A percentile compares a stretch with the other conserved stretches of the same genome.
Evolutionary conservation across 2,797 vertebrate genomes (phyloP).

Genomic region (Sebastes vulpes): DNA sequence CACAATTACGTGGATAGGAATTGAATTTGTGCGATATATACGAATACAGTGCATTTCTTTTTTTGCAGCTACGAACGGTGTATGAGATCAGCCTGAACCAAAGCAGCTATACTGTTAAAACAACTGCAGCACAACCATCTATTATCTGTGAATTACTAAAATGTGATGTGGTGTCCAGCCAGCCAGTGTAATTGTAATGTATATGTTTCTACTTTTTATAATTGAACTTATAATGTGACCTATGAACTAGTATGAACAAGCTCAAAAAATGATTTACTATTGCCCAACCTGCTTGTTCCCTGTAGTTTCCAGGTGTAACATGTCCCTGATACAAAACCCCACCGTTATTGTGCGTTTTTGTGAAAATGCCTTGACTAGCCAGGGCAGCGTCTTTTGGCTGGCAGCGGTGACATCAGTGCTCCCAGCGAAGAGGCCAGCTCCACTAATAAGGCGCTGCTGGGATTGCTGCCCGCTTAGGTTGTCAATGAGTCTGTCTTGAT

Average conservation of each 20-base stretch:
- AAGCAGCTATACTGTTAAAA: neutral
- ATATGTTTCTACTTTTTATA: neutral
- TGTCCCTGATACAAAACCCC: neutral
- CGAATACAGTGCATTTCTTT: too few species aligned
- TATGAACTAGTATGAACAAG: neutral
- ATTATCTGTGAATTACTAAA: neutral
- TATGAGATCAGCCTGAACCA: neutral
- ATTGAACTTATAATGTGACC: neutral
- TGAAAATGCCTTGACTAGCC: neutral
- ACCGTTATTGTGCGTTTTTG: neutral
- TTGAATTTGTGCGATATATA: too few species aligned
- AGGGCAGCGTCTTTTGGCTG: constrained; percentile 32
- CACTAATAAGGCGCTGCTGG: constrained; percentile 81
- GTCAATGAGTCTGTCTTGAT: constrained; percentile 87
- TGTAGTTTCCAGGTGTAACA: neutral
- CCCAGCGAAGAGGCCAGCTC: constrained; percentile 59
- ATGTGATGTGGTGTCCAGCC: neutral
- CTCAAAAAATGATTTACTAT: neutral
- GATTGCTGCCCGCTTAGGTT: constrained; percentile 78
- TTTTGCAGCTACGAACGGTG: too few species aligned
- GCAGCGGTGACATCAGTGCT: constrained; percentile 58
- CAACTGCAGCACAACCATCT: neutral
- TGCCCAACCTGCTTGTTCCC: neutral
- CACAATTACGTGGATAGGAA: too few species aligned
- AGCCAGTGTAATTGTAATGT: neutral